Evolutionary conservation across 2,113 vertebrate genomes (phyloP).

Genomic region (Cichladusa arquata): DNA sequence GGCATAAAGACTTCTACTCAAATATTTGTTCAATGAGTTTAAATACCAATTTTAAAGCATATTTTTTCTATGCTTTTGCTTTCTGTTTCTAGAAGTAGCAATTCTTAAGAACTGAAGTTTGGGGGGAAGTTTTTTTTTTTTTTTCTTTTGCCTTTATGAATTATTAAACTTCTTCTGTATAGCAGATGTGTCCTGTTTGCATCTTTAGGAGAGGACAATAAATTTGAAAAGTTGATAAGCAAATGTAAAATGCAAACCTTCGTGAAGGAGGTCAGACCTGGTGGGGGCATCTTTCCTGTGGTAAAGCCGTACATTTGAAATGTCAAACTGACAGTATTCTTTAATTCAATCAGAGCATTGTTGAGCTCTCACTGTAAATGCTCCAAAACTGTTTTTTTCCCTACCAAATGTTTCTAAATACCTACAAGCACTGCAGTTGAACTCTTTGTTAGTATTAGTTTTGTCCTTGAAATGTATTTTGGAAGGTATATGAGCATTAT

Average conservation of each 20-base stretch:
- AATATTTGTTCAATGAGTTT: neutral
- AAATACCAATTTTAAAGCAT: neutral
- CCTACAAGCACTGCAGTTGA: neutral
- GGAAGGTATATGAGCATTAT: neutral
- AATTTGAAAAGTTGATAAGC: neutral
- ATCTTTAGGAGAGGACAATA: neutral
- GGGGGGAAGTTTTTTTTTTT: neutral
- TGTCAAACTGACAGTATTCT: neutral
- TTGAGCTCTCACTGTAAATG: neutral
- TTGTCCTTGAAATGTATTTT: conserved; percentile 44
- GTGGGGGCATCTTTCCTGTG: neutral
- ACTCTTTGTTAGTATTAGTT: conserved; percentile 14
- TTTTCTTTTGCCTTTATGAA: neutral
- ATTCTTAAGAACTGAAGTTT: neutral
- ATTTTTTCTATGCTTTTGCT: neutral
- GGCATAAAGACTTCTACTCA: neutral
- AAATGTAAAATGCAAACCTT: neutral
- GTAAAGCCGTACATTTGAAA: neutral
- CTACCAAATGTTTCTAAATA: neutral
- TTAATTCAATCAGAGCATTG: neutral
- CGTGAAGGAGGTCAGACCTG: neutral
- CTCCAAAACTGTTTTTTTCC: neutral
- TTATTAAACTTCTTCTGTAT: neutral
- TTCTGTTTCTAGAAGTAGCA: neutral
- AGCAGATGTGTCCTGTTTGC: neutral